Percentiles rank a stretch among this genome's conserved stretches.
These are phyloP conservation scores for Conchocele bisecta DNA, from an alignment of 2,888 invertebrate genomes.

Conservation along the genomic window DNA sequence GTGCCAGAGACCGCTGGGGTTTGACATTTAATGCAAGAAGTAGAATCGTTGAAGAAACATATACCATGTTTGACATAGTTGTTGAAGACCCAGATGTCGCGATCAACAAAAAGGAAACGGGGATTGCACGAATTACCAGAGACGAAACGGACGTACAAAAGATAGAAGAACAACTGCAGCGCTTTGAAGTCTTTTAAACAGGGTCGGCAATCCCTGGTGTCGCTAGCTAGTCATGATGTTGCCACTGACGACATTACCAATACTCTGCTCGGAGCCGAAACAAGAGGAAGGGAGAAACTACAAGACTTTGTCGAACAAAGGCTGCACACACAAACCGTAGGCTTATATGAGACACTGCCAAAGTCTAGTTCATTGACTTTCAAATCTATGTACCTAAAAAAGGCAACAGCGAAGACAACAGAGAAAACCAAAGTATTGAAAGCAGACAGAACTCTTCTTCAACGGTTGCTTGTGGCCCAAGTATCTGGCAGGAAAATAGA, in stretches of 20 bases:
- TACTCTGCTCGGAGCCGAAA: too few relatives aligned
- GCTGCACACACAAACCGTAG: too few relatives aligned
- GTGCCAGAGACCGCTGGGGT: slow-evolving; percentile 20
- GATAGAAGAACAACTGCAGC: background rate
- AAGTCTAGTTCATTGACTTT: too few relatives aligned
- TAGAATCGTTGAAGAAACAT: background rate
- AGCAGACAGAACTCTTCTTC: too few relatives aligned
- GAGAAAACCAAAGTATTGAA: too few relatives aligned
- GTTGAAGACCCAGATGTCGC: background rate
- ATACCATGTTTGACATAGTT: background rate
- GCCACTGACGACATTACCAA: too few relatives aligned
- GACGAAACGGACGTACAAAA: background rate
- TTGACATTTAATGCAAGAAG: slow-evolving; percentile 8
- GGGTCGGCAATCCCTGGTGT: background rate
- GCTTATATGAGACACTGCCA: too few relatives aligned
- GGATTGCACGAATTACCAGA: background rate
- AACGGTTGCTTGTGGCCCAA: background rate
- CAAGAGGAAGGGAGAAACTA: too few relatives aligned
- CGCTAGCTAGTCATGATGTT: slow-evolving; percentile 1
- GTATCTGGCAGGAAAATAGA: background rate
- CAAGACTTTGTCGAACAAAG: too few relatives aligned
- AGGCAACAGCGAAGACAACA: too few relatives aligned
- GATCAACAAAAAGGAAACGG: background rate
- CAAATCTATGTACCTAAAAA: too few relatives aligned
- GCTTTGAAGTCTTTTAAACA: background rate